phyloP scores from a whole-genome alignment of 2,888 invertebrate species.

The Lasioglossum zephyrum region DNA sequence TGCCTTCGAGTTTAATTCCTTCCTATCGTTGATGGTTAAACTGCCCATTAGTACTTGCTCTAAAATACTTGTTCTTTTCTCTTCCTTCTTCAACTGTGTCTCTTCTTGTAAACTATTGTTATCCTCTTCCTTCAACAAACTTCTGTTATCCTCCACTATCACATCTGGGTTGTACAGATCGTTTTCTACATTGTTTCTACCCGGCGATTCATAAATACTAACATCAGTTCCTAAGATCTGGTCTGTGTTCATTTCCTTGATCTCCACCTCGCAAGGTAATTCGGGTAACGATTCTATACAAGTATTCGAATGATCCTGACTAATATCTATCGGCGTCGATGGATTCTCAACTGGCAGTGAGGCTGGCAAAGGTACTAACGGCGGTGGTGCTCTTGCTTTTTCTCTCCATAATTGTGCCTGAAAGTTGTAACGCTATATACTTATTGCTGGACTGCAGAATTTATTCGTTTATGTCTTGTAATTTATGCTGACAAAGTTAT shows the following conservation, averaged over 20 bases:
- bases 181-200: slow-evolving; percentile 19
- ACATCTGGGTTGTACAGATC: slow-evolving; percentile 25
- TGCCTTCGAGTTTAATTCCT: slow-evolving; percentile 68
- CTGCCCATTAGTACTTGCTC: slow-evolving; percentile 78
- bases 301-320: slow-evolving; percentile 48
- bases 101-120: slow-evolving; percentile 30
- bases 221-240: slow-evolving; percentile 50
- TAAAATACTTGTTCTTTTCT: slow-evolving; percentile 77
- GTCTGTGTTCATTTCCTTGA: slow-evolving; percentile 72
- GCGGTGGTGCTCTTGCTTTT: slow-evolving; percentile 79
- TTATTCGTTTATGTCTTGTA: too few relatives aligned
- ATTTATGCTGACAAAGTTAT: too few relatives aligned
- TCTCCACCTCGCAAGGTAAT: slow-evolving; percentile 79
- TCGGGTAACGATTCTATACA: slow-evolving; percentile 73
- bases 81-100: slow-evolving; percentile 54
- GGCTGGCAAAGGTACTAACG: slow-evolving; percentile 77
- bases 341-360: slow-evolving; percentile 68
- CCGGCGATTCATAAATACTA: slow-evolving; percentile 26
- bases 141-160: slow-evolving; percentile 4
- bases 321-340: slow-evolving; percentile 44
- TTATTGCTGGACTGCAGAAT: neutral
- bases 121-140: slow-evolving; percentile 15
- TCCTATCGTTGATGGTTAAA: slow-evolving; percentile 76
- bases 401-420: slow-evolving; percentile 79
- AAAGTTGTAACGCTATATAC: neutral